Evolutionary conservation across 2,797 vertebrate genomes (phyloP).

Genomic region (Neomorphus geoffroyi): DNA sequence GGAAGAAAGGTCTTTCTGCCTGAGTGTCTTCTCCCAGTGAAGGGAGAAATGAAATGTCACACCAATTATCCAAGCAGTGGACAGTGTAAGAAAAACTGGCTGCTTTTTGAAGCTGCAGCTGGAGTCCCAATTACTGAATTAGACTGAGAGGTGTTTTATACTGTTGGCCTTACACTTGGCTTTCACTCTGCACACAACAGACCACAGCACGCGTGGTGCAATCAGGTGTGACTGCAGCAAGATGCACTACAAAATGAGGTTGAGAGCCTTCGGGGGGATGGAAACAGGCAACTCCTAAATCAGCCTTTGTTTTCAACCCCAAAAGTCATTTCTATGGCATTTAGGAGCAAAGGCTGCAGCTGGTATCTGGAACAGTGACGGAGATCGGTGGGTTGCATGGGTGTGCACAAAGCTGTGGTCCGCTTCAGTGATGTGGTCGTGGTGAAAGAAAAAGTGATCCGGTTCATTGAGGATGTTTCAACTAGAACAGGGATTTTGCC

Average conservation of each 20-base stretch:
- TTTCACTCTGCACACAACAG: rapidly evolving
- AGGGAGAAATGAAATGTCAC: slow-evolving; percentile 69
- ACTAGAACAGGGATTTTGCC: background rate
- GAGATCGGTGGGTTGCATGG: background rate
- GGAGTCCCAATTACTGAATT: slow-evolving; percentile 24
- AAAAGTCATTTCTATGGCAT: background rate
- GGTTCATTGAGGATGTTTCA: background rate
- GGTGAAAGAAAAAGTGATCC: background rate
- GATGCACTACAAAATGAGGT: background rate
- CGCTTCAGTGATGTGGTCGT: background rate
- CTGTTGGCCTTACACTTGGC: background rate
- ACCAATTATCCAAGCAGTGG: slow-evolving; percentile 54
- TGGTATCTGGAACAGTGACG: background rate
- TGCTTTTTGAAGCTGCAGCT: background rate
- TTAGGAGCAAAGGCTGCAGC: background rate
- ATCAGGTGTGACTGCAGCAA: background rate
- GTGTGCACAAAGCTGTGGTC: background rate
- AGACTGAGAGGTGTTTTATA: background rate
- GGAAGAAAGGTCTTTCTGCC: slow-evolving; percentile 56
- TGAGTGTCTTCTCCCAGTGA: background rate
- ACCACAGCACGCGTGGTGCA: background rate
- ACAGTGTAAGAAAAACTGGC: slow-evolving; percentile 7
- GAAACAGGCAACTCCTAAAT: background rate
- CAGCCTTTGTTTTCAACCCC: background rate
- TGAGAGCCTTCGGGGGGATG: background rate